phyloP scores from a whole-genome alignment of 2,797 vertebrate species.

The Remorina albescens region DNA sequence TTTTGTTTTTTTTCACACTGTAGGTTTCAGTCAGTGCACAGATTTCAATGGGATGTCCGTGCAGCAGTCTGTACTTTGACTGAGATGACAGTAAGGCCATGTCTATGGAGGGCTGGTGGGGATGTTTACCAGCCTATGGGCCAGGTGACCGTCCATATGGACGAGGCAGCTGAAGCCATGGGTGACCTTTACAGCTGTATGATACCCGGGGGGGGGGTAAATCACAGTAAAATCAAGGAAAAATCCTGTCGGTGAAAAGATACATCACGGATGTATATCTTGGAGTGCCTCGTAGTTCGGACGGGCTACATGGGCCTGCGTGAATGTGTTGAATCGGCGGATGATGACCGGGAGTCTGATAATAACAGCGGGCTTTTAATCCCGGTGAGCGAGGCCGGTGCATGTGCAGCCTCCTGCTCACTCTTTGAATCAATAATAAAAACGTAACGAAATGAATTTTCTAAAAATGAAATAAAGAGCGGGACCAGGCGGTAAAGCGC shows the following conservation, averaged over 20 bases:
- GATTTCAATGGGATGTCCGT: too few species aligned
- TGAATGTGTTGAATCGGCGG: slow-evolving; percentile 23
- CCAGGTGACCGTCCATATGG: too few species aligned
- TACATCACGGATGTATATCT: not conserved
- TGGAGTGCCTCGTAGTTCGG: not conserved
- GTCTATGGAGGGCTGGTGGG: not conserved
- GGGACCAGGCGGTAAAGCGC: too few species aligned
- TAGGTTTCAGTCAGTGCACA: not conserved
- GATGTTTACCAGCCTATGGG: not conserved
- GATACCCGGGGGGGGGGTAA: slow-evolving; percentile 38
- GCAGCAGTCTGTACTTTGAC: not conserved
- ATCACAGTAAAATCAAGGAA: slow-evolving; percentile 60
- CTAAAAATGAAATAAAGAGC: too few species aligned
- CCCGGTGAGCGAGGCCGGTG: slow-evolving; percentile 48
- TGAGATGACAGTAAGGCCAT: not conserved
- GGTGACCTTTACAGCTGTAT: slow-evolving; percentile 63
- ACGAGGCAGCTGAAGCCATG: slow-evolving; percentile 47
- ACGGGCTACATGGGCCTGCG: slow-evolving; percentile 38
- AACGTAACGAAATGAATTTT: too few species aligned
- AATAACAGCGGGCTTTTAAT: slow-evolving; percentile 63
- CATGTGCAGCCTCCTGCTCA: slow-evolving; percentile 20
- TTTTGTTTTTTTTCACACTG: not conserved
- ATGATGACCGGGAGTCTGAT: slow-evolving; percentile 39
- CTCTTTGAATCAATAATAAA: not conserved
- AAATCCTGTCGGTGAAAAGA: slow-evolving; percentile 19